Conservation (phyloP, 2,113 vertebrate genomes). For the Petromus typicus region DNA sequence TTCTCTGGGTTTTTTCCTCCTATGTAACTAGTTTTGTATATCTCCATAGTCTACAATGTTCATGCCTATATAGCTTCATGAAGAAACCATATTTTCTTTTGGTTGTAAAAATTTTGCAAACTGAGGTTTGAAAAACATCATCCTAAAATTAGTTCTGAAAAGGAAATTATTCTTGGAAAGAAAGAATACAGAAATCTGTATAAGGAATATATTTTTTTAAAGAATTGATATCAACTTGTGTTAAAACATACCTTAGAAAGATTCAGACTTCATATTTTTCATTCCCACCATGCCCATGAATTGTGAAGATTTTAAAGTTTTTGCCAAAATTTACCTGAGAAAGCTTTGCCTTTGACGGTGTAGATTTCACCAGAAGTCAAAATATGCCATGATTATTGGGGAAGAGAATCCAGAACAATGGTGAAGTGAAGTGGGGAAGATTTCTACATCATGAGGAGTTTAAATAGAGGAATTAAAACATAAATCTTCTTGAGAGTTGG, state of each 20-base stretch:
- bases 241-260: neutral
- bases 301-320: neutral
- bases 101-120: neutral
- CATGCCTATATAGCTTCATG: neutral
- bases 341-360: neutral
- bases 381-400: neutral
- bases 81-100: constrained; percentile 18
- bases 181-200: neutral
- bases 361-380: neutral
- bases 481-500: neutral
- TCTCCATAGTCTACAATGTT: neutral
- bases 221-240: neutral
- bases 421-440: neutral
- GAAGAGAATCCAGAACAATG: neutral
- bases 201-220: neutral
- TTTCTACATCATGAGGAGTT: neutral
- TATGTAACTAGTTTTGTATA: neutral
- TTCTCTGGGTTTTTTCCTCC: constrained; percentile 25
- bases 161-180: constrained; percentile 40
- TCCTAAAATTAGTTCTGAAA: constrained; percentile 49
- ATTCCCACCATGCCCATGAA: neutral
- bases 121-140: neutral
- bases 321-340: neutral
- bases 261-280: neutral
- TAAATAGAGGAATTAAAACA: neutral